phyloP scores from a whole-genome alignment of 2,113 vertebrate genomes.

The Lophochroa leadbeateri region DNA sequence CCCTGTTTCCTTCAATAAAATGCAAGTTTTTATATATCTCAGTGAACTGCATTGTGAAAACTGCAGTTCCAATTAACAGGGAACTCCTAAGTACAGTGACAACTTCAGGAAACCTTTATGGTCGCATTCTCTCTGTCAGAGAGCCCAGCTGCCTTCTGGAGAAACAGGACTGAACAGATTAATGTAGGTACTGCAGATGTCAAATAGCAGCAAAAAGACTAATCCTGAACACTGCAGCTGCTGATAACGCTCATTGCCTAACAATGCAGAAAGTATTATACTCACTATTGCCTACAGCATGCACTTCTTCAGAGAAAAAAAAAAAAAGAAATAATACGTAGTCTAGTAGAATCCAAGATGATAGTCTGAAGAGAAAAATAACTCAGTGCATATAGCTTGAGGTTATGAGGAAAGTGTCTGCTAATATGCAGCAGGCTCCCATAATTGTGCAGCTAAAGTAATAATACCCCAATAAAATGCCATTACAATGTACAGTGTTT shows the following conservation, averaged over 20 bases:
- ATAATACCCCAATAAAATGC: slow-evolving; percentile 23
- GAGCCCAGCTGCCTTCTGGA: slow-evolving; percentile 32
- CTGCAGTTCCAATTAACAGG: background rate
- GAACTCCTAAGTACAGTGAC: background rate
- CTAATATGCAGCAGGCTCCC: background rate
- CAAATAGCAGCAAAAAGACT: slow-evolving; percentile 33
- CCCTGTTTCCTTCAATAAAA: background rate
- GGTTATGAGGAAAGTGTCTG: background rate
- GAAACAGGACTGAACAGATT: slow-evolving; percentile 39
- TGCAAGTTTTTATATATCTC: background rate
- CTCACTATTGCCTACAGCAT: slow-evolving; percentile 10
- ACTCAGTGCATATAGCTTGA: background rate
- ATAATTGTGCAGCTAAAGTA: slow-evolving; percentile 51
- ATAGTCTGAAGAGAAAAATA: slow-evolving; percentile 8
- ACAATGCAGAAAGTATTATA: slow-evolving; percentile 46
- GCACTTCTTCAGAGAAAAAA: background rate
- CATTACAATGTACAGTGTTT: background rate
- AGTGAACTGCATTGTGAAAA: background rate
- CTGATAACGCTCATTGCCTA: slow-evolving; percentile 36
- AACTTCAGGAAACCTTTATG: background rate
- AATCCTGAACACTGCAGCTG: slow-evolving; percentile 47
- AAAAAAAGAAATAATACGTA: background rate
- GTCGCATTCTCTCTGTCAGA: background rate
- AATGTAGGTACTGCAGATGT: background rate
- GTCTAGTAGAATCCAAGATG: background rate